phyloP scores from a whole-genome alignment of 2,797 vertebrate species.

The Coilia nasus region DNA sequence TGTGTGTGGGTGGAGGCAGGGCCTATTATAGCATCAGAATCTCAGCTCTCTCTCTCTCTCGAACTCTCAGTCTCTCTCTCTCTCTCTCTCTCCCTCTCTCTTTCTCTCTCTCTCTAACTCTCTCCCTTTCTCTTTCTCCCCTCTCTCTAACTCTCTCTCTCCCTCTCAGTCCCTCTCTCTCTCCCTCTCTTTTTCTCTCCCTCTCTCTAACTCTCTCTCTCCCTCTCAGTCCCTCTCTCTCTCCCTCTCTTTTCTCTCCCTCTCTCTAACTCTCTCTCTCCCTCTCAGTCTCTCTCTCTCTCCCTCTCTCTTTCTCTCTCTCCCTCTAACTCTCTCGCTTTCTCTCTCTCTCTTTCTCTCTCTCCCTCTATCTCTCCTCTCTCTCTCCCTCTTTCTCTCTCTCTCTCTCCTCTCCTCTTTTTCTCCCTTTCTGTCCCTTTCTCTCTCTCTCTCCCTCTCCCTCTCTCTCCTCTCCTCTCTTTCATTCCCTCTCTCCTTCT shows the following conservation, averaged over 20 bases:
- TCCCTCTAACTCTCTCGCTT: neutral
- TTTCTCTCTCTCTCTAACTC: neutral
- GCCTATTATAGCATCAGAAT: conserved; percentile 50
- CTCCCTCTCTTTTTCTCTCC: too few relatives aligned
- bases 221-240: too few relatives aligned
- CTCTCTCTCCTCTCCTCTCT: neutral
- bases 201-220: too few relatives aligned
- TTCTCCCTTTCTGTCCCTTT: neutral
- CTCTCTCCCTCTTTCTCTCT: neutral
- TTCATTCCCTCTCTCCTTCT: neutral
- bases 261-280: too few relatives aligned
- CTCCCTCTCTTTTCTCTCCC: too few relatives aligned
- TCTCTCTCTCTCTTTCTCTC: neutral
- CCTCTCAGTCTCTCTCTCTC: too few relatives aligned
- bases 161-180: too few relatives aligned
- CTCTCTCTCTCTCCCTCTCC: neutral
- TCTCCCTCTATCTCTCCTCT: neutral
- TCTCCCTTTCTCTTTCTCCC: neutral
- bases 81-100: neutral
- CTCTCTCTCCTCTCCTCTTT: neutral
- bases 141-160: neutral
- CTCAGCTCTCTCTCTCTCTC: neutral
- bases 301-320: neutral
- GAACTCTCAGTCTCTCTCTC: neutral
- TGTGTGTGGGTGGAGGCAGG: conserved; percentile 48